Evolutionary conservation across 2,797 vertebrate species (phyloP).

Genomic region (Lerista edwardsae): DNA sequence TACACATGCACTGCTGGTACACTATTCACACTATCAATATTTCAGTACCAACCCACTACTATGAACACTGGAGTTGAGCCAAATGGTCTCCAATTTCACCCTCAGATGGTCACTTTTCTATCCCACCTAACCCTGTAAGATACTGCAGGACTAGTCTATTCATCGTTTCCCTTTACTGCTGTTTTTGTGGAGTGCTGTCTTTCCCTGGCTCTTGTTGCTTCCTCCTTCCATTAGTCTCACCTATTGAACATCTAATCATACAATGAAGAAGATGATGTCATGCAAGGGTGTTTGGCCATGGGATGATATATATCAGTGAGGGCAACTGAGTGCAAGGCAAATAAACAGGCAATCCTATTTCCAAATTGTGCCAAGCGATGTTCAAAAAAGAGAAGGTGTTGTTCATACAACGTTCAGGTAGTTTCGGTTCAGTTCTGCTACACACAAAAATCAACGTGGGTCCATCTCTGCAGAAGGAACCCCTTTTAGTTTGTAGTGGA

Average conservation of each 20-base stretch:
- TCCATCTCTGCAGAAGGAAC: conserved; percentile 63
- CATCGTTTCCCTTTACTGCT: too few species aligned
- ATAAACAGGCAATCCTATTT: too few species aligned
- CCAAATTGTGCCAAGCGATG: background rate
- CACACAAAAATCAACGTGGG: conserved; percentile 54
- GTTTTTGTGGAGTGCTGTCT: background rate
- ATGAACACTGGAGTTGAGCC: background rate
- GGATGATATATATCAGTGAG: background rate
- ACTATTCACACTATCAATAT: background rate
- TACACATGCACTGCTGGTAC: too few species aligned
- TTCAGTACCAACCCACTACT: background rate
- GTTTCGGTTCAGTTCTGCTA: background rate
- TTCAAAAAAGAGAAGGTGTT: background rate
- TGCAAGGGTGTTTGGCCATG: background rate
- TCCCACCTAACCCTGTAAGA: too few species aligned
- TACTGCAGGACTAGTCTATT: too few species aligned
- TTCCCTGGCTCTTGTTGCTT: background rate
- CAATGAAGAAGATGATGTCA: background rate
- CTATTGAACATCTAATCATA: background rate
- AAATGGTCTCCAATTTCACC: background rate
- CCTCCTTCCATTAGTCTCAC: too few species aligned
- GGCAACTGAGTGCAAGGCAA: background rate
- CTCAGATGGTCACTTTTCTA: background rate
- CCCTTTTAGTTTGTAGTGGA: conserved; percentile 67
- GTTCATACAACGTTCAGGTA: too few species aligned